These are phyloP conservation scores for Hiodon tergisus DNA, from an alignment of 2,113 vertebrate species.

Conservation along the genomic window DNA sequence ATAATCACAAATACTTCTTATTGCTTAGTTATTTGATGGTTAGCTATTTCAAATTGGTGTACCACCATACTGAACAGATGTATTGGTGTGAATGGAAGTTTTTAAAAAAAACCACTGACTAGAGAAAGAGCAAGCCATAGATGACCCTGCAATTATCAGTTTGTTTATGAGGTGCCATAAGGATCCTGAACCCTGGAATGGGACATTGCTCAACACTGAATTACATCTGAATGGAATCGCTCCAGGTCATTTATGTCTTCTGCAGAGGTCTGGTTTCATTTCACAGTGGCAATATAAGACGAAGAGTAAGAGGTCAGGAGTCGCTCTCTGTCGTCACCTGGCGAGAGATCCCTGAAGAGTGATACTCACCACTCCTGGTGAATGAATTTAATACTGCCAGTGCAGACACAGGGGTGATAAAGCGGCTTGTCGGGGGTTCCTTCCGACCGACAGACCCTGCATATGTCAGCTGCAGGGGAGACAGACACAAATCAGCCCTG, in stretches of 20 bases:
- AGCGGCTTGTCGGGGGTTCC: slow-evolving; percentile 95
- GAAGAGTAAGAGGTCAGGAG: background rate
- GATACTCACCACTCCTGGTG: slow-evolving; percentile 95
- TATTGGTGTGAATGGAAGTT: no score
- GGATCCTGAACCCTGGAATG: no score
- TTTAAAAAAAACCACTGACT: no score
- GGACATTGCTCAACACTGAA: no score
- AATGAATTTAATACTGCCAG: slow-evolving; percentile 99
- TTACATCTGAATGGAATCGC: no score
- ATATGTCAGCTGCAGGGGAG: slow-evolving; percentile 79
- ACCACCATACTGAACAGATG: no score
- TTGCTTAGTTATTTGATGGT: no score
- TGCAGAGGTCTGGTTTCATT: background rate
- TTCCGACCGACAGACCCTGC: slow-evolving; percentile 95
- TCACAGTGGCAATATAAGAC: background rate
- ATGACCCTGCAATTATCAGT: no score
- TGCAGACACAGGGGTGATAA: slow-evolving; percentile 97
- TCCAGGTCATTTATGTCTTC: background rate
- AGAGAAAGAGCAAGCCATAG: no score
- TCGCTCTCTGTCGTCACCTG: background rate
- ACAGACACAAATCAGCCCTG: slow-evolving; percentile 15
- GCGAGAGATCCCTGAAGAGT: background rate
- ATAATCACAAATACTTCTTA: no score
- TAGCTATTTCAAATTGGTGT: no score
- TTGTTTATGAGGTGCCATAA: no score